A percentile compares a stretch with the other conserved stretches of the same genome.
These are phyloP conservation scores for Scelioninae gen. 2 DNA, from an alignment of 2,888 invertebrate species.

Conservation along the genomic window DNA sequence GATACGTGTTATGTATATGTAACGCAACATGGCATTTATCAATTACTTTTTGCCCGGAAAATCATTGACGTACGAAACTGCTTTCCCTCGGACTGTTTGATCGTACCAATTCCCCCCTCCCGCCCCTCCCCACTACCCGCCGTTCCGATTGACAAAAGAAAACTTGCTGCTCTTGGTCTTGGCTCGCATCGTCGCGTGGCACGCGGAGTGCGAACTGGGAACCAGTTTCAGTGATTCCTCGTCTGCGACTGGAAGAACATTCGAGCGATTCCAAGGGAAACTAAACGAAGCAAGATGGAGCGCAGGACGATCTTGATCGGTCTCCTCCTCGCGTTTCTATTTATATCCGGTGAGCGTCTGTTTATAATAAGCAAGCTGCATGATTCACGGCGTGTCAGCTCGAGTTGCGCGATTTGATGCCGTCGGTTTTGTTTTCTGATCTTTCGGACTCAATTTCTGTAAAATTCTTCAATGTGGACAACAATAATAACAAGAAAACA, in stretches of 20 bases:
- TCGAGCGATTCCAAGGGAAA: constrained; percentile 18
- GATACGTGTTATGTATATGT: neutral
- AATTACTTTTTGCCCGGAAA: neutral
- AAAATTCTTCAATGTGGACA: no score
- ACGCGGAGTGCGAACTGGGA: no score
- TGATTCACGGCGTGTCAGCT: constrained; percentile 22
- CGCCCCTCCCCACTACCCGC: constrained; percentile 21
- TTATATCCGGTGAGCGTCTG: constrained; percentile 65
- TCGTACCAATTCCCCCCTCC: constrained; percentile 19
- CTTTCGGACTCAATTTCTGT: no score
- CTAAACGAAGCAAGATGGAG: constrained; percentile 50
- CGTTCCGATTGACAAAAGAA: constrained; percentile 52
- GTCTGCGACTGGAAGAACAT: constrained; percentile 49
- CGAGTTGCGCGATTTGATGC: neutral
- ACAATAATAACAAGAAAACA: no score
- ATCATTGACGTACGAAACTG: constrained; percentile 6
- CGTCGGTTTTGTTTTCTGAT: no score
- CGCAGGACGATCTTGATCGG: constrained; percentile 62
- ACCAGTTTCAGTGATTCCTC: constrained; percentile 57
- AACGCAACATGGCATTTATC: neutral
- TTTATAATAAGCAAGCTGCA: constrained; percentile 42
- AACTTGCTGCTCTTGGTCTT: constrained; percentile 48
- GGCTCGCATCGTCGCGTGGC: constrained; percentile 29
- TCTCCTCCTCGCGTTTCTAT: constrained; percentile 62
- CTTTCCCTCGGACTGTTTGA: constrained; percentile 18